Evolutionary conservation across 2,888 invertebrate species (phyloP), one percentile per base, ranked within the genome.

Genomic region (Papilio gigon): DNA sequence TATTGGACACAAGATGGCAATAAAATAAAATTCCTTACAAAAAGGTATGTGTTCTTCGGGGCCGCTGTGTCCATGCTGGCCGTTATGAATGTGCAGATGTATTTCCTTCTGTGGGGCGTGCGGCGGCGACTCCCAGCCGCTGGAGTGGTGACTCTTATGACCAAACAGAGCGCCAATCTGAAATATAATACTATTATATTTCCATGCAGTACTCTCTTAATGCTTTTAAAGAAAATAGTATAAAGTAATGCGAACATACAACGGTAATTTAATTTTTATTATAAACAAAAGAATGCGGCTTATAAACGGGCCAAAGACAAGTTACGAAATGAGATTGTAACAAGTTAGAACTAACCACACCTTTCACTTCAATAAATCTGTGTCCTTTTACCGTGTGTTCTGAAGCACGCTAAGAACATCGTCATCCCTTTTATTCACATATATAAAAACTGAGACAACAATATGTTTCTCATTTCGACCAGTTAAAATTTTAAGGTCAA

Each of bases 51-150:
- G 74, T 9, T 77, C 78, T 9, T 78, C 74, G 12, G 73, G 69
- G 0, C 70, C 78, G 0, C 77, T 78, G 6, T 75, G 74, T 40
- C 68, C 68, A 5, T 78, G 75, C 0, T 84, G 84, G 0, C 83
- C 82, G 17, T 88, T 89, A 71, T 92, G 92, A 14, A 92, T 90
- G 75, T 92, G 92, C 0, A 92, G 79, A 44, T 92, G 92, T 1
- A 92, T 89, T 71, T 92, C 92, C 72, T 92, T 92, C 73, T 89
- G 86, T 1, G 65, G 68, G 3, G 53, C 3, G 22, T 78, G 84
- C 0, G 79, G 73, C 2, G 79, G 74, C 1, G 78, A 73, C 35
- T 86, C 83, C 86, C 87, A 87, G n/a, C 79, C 82, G 12, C 81
- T 81, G 4, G 73, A 50, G 9, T 73, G 66, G 6, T 88, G 85